A percentile compares a stretch with the other conserved stretches of the same genome.
These are phyloP conservation scores for Erebia ligea DNA, from an alignment of 2,888 invertebrate species.

Conservation along the genomic window DNA sequence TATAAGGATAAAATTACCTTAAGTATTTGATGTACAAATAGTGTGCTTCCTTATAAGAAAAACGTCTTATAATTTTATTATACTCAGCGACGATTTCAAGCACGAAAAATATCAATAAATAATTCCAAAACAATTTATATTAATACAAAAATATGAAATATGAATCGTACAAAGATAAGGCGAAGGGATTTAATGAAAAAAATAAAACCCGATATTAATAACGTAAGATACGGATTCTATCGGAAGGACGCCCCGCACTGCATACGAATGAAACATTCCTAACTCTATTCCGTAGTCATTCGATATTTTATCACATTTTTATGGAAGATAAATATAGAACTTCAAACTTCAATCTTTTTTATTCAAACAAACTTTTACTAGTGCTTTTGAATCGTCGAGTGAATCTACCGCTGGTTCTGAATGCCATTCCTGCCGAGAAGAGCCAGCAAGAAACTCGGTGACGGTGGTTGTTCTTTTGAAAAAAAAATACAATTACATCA, in stretches of 20 bases:
- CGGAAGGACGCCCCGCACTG: slow-evolving; percentile 61
- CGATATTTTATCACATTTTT: slow-evolving; percentile 21
- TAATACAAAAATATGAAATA: slow-evolving; percentile 30
- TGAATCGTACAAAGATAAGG: slow-evolving; percentile 40
- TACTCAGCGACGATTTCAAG: neutral
- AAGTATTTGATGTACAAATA: too few relatives aligned
- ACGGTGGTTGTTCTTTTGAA: too few relatives aligned
- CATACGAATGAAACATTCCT: slow-evolving; percentile 53
- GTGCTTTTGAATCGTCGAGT: too few relatives aligned
- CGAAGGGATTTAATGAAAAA: slow-evolving; percentile 48
- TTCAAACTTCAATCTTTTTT: too few relatives aligned
- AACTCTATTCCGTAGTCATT: slow-evolving; percentile 29
- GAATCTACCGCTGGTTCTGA: too few relatives aligned
- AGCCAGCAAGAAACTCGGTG: too few relatives aligned
- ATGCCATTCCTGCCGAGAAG: too few relatives aligned
- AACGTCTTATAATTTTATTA: too few relatives aligned
- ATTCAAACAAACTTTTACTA: too few relatives aligned
- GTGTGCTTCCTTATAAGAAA: too few relatives aligned
- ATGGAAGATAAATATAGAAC: neutral
- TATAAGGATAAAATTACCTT: too few relatives aligned
- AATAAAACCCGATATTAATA: slow-evolving; percentile 66
- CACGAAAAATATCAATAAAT: neutral
- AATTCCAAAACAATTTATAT: neutral
- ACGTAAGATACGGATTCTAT: slow-evolving; percentile 76
- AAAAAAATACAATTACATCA: too few relatives aligned